phyloP scores from a whole-genome alignment of 1,140 invertebrate species.

The Drosophila sp. region DNA sequence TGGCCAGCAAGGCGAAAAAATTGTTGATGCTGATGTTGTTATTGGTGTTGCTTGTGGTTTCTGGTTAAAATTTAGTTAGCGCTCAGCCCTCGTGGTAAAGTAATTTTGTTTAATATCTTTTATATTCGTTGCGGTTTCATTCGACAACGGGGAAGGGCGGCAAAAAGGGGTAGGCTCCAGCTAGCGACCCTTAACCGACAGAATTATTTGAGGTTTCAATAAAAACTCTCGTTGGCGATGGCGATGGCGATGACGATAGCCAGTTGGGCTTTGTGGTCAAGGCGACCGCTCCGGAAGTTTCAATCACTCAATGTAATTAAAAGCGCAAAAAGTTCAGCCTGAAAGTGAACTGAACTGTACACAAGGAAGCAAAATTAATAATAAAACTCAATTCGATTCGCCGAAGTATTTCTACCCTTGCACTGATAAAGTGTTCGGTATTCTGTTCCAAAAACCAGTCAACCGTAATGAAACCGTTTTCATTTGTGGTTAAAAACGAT shows the following conservation, averaged over 20 bases:
- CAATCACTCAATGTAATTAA: conserved; percentile 70
- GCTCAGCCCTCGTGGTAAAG: conserved; percentile 41
- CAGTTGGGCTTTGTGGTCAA: conserved; percentile 25
- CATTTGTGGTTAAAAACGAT: neutral
- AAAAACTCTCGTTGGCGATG: conserved; percentile 23
- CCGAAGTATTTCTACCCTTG: conserved; percentile 9
- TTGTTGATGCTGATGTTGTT: conserved; percentile 20
- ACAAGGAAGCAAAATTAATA: conserved; percentile 7
- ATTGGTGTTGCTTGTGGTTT: neutral
- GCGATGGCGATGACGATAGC: neutral
- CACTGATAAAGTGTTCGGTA: neutral
- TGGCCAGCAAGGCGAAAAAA: conserved; percentile 61
- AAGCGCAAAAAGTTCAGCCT: conserved; percentile 30
- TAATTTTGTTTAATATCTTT: conserved; percentile 56
- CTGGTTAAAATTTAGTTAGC: conserved; percentile 60
- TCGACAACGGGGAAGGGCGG: neutral
- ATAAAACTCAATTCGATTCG: neutral
- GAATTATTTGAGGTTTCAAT: conserved; percentile 54
- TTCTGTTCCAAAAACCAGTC: neutral
- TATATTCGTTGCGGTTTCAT: conserved; percentile 27
- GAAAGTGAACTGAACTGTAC: conserved; percentile 20
- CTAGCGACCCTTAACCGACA: neutral
- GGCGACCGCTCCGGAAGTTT: conserved; percentile 22
- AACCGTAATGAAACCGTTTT: neutral
- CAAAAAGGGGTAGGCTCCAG: neutral